Conservation (phyloP, 2,113 vertebrate species). For the Promerops cafer region DNA sequence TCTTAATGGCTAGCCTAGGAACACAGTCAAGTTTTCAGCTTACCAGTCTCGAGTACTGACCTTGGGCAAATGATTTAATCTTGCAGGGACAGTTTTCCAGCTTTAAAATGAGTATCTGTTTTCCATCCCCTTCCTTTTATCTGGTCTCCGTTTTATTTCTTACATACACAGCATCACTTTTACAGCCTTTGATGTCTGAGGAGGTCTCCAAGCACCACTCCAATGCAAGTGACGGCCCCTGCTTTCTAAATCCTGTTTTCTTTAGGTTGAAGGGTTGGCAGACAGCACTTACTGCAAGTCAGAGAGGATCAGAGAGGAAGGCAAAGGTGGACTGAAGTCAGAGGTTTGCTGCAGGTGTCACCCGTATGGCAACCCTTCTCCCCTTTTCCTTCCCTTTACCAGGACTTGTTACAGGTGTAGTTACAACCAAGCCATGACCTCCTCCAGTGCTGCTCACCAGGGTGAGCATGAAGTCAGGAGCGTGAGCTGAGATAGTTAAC, state of each 20-base stretch:
- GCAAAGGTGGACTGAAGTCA: neutral
- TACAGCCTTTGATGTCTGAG: neutral
- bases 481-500: neutral
- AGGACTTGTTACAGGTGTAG: neutral
- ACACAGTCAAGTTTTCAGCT: neutral
- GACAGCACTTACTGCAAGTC: neutral
- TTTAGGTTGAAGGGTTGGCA: neutral
- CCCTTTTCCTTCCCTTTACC: neutral
- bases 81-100: neutral
- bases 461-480: neutral
- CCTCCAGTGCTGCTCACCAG: accelerated
- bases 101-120: neutral
- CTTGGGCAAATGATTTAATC: neutral
- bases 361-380: neutral
- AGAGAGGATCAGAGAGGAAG: neutral
- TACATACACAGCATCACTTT: neutral
- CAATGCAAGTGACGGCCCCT: neutral
- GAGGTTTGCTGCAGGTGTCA: neutral
- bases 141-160: neutral
- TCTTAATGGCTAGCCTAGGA: neutral
- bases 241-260: neutral
- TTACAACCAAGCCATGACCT: neutral
- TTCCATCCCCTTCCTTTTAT: neutral
- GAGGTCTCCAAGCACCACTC: neutral
- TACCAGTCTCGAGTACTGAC: neutral